phyloP scores from a whole-genome alignment of 2,888 invertebrate species.

The Punctoribates punctum region DNA sequence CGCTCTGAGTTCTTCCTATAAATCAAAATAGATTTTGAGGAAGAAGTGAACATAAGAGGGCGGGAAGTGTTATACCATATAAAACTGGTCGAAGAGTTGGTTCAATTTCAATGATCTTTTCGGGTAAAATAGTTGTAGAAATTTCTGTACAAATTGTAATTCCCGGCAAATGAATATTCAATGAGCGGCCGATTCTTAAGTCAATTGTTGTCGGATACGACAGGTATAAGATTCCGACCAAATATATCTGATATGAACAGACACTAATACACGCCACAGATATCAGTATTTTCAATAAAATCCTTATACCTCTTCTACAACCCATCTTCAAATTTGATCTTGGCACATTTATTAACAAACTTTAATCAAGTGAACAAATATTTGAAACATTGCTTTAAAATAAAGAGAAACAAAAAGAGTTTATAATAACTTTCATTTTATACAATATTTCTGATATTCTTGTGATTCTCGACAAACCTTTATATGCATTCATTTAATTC shows the following conservation, averaged over 20 bases:
- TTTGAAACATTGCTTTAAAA: too few relatives aligned
- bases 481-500: too few relatives aligned
- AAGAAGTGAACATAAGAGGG: neutral
- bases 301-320: conserved; percentile 8
- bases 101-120: conserved; percentile 34
- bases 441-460: too few relatives aligned
- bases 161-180: conserved; percentile 38
- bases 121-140: conserved; percentile 36
- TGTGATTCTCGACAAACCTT: too few relatives aligned
- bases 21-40: neutral
- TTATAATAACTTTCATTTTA: too few relatives aligned
- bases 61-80: neutral
- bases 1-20: conserved; percentile 37
- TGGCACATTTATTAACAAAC: neutral
- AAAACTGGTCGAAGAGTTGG: conserved; percentile 25
- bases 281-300: conserved; percentile 29
- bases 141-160: conserved; percentile 40
- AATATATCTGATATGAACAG: conserved; percentile 37
- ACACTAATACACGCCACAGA: neutral
- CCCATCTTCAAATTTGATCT: neutral
- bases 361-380: too few relatives aligned
- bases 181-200: conserved; percentile 34
- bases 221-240: conserved; percentile 35
- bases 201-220: conserved; percentile 40
- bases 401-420: too few relatives aligned